Evolutionary conservation across 2,113 vertebrate species (phyloP).

Genomic region (Bucco capensis): DNA sequence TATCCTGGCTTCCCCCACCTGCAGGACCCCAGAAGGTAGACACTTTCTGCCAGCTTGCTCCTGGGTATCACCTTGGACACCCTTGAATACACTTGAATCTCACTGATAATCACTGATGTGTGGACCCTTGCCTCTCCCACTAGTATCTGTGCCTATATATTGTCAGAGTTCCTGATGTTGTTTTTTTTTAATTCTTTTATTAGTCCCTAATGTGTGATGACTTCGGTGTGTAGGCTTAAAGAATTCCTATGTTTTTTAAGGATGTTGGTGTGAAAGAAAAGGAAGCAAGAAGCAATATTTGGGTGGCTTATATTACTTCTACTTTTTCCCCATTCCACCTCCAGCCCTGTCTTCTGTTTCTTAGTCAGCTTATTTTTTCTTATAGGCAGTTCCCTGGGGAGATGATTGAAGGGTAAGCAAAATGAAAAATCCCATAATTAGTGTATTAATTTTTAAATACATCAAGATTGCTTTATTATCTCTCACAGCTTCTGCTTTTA

Average conservation of each 20-base stretch:
- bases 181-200: neutral
- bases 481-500: neutral
- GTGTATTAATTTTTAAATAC: conserved; percentile 24
- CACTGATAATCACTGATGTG: no score
- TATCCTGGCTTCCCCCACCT: neutral
- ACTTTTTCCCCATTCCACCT: neutral
- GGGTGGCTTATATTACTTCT: neutral
- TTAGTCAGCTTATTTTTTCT: neutral
- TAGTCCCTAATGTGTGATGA: neutral
- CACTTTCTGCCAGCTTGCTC: neutral
- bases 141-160: neutral
- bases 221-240: neutral
- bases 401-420: neutral
- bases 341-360: neutral
- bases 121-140: neutral
- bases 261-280: neutral
- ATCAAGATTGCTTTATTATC: neutral
- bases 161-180: neutral
- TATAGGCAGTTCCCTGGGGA: neutral
- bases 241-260: neutral
- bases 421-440: conserved; percentile 19
- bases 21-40: neutral
- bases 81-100: neutral
- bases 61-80: neutral
- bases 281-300: neutral